Evolutionary conservation across 2,888 invertebrate species (phyloP).

Genomic region (Alcis repandata): DNA sequence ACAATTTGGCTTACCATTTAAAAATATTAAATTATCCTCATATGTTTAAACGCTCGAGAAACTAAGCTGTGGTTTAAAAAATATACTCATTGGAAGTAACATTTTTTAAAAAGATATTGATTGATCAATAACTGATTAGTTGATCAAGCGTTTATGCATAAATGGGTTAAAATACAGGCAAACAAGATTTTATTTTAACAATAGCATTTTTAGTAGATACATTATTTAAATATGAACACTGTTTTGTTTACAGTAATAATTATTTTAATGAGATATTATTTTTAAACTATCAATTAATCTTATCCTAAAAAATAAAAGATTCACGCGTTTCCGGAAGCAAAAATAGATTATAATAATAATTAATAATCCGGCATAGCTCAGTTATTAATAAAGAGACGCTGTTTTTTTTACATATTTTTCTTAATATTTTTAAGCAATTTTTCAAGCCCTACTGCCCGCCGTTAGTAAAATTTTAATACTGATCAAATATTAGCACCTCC

Average conservation of each 20-base stretch:
- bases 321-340: slow-evolving; percentile 67
- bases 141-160: no score
- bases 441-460: slow-evolving; percentile 69
- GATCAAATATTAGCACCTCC: slow-evolving; percentile 53
- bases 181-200: background rate
- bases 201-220: slow-evolving; percentile 13
- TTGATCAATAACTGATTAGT: no score
- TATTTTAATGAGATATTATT: slow-evolving; percentile 34
- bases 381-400: slow-evolving; percentile 79
- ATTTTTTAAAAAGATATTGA: no score
- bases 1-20: slow-evolving; percentile 6
- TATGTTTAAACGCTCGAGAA: no score
- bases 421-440: slow-evolving; percentile 59
- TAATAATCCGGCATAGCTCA: slow-evolving; percentile 79
- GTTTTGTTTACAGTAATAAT: slow-evolving; percentile 30
- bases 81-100: no score
- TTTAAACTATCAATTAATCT: slow-evolving; percentile 42
- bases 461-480: slow-evolving; percentile 56
- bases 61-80: no score
- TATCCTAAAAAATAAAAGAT: slow-evolving; percentile 40
- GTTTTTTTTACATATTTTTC: slow-evolving; percentile 54
- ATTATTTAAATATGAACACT: slow-evolving; percentile 37
- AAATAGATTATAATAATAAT: slow-evolving; percentile 51
- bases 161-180: slow-evolving; percentile 4
- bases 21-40: background rate